Percentiles rank a stretch among this genome's conserved stretches.
These are phyloP conservation scores for Euwallacea similis DNA, from an alignment of 1,140 invertebrate species.

Conservation along the genomic window DNA sequence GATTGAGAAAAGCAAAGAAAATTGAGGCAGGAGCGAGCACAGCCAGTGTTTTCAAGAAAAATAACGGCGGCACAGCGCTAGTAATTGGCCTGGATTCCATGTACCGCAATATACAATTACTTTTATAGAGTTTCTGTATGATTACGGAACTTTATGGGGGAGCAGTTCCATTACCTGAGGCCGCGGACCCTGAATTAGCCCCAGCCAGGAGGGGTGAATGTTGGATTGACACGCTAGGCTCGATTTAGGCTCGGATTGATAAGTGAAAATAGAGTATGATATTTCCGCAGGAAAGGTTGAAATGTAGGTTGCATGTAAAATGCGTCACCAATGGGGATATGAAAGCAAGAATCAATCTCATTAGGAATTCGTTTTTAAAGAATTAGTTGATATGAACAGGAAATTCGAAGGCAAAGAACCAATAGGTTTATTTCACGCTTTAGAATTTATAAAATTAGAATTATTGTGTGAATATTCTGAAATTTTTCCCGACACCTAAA, in stretches of 20 bases:
- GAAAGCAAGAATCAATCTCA: too few relatives aligned
- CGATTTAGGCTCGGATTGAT: constrained; percentile 5
- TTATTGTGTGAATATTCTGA: too few relatives aligned
- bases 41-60: constrained; percentile 22
- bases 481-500: too few relatives aligned
- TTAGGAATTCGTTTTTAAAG: too few relatives aligned
- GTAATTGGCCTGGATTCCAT: constrained; percentile 30
- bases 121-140: constrained; percentile 33
- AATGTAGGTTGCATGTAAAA: too few relatives aligned
- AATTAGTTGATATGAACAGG: too few relatives aligned
- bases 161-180: constrained; percentile 31
- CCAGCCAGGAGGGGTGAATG: constrained; percentile 31
- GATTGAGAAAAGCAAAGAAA: constrained; percentile 18
- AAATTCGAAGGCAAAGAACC: too few relatives aligned
- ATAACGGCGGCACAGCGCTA: constrained; percentile 15
- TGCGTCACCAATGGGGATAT: too few relatives aligned
- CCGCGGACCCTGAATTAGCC: constrained; percentile 33
- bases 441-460: too few relatives aligned
- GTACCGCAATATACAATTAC: constrained; percentile 32
- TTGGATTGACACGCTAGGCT: constrained; percentile 30
- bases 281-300: too few relatives aligned
- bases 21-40: constrained; percentile 8
- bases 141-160: constrained; percentile 37
- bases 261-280: background rate
- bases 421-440: too few relatives aligned